A percentile compares a stretch with the other conserved stretches of the same genome.
phyloP scores from a whole-genome alignment of 35 echinoderm and acorn worm genomes.

The Apostichopus parvimensis region DNA sequence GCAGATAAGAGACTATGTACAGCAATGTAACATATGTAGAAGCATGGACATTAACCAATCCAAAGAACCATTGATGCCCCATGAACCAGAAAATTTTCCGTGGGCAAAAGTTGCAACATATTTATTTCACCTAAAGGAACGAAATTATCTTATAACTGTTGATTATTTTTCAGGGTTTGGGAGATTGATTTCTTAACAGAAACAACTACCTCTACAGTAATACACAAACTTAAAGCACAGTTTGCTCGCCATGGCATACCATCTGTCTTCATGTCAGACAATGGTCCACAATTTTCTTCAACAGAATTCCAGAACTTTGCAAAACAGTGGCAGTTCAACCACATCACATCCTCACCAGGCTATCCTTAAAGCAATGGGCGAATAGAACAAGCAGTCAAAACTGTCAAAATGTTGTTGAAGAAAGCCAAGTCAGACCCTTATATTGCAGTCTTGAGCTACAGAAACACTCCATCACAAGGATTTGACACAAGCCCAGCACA shows the following conservation, averaged over 20 bases:
- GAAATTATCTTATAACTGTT: conserved; percentile 69
- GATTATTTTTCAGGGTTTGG: conserved; percentile 76
- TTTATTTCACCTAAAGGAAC: conserved; percentile 52
- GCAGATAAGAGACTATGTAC: conserved; percentile 47
- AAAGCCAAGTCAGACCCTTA: conserved; percentile 51
- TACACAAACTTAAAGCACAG: conserved; percentile 57
- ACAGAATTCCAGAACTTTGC: conserved; percentile 34
- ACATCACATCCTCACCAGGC: conserved; percentile 39
- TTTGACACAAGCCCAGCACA: conserved; percentile 60
- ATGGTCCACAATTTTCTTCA: conserved; percentile 53
- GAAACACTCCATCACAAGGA: conserved; percentile 30
- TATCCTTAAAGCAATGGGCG: conserved; percentile 44
- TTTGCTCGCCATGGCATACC: conserved; percentile 64
- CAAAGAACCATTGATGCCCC: conserved; percentile 60
- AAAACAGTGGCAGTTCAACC: conserved; percentile 25
- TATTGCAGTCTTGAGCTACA: conserved; percentile 30
- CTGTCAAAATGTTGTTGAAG: conserved; percentile 42
- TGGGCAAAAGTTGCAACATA: conserved; percentile 63
- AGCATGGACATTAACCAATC: conserved; percentile 35
- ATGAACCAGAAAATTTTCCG: conserved; percentile 45
- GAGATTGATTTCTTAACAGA: conserved; percentile 67
- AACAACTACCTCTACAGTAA: conserved; percentile 44
- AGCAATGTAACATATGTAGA: conserved; percentile 42
- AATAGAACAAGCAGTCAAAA: conserved; percentile 47
- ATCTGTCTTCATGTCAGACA: conserved; percentile 19